Base-by-base conservation (phyloP, 2,888 invertebrate genomes). In the Tipula unca region DNA sequence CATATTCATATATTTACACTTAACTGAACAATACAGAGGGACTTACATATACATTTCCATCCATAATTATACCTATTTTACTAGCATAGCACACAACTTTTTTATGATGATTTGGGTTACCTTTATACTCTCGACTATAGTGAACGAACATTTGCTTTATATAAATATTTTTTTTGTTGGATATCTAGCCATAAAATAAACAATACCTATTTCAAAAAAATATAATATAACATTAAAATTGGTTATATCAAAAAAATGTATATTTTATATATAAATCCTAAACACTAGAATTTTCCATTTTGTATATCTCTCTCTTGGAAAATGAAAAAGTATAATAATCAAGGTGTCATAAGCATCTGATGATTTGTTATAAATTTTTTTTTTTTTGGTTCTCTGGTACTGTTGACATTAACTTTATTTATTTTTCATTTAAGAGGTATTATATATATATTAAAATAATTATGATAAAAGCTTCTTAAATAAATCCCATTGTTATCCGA, bases 301-400 rank as follows among this genome's bases (percentile, higher is more conserved):
- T 48, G 17, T 48, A 48, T 48, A 48, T 48, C 5, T 32, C 5
- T 32, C 32, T 3, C 48, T 54, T 17, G 48, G 20, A 54, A 54
- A 39, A 48, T 25, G 25, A 25, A 69, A 69, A 69, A 20, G 69
- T 69, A 20, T 69, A 69, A 69, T 69, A 69, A 69, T 13, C 25
- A 69, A 69, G 69, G 69, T 69, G 69, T 69, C 69, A 69, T 25
- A 69, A 69, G 69, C 69, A 69, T 69, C 69, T 69, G 69, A 69
- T 69, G 69, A 69, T 69, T 69, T 69, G 69, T 69, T 25, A 69
- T 69, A 25, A 10, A 25, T 8, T 69, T 54, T 69, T 5, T 69
- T 69, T 69, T 8, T 17, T 69, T 32, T 5, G 2, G 32, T 48
- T 17, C 8, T 69, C 10, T 25, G 10, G 1, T 20, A 69, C 69